phyloP scores from a whole-genome alignment of 2,113 vertebrate species.

The Mustelus asterias region DNA sequence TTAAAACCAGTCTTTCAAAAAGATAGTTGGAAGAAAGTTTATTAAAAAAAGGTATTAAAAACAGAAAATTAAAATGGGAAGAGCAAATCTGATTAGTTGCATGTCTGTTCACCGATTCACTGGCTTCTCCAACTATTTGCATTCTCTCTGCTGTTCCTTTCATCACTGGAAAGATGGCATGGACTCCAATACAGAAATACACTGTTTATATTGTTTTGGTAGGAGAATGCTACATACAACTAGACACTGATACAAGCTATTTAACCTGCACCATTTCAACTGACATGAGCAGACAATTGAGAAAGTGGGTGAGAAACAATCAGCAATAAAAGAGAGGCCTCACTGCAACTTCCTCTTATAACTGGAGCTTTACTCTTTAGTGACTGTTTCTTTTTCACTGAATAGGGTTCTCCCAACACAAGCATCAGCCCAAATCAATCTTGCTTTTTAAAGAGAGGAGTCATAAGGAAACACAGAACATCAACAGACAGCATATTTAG shows the following conservation, averaged over 20 bases:
- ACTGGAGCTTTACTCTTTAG: background rate
- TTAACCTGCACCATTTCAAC: background rate
- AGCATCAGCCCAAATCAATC: background rate
- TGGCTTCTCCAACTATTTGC: background rate
- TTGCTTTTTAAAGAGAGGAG: background rate
- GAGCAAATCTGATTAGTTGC: background rate
- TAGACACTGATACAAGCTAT: background rate
- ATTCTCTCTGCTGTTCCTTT: background rate
- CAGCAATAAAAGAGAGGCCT: background rate
- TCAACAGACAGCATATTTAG: background rate
- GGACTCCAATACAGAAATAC: background rate
- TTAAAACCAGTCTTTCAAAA: background rate
- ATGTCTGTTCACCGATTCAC: background rate
- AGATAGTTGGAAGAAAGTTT: background rate
- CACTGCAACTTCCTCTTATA: background rate
- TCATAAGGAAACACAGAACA: background rate
- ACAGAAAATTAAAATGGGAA: background rate
- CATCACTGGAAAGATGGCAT: background rate
- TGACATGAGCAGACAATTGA: background rate
- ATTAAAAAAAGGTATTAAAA: background rate
- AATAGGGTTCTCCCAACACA: background rate
- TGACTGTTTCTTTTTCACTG: background rate
- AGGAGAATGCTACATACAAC: background rate
- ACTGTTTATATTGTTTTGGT: background rate
- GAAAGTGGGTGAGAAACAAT: background rate